A percentile compares a stretch with the other conserved stretches of the same genome.
Evolutionary conservation across 2,113 vertebrate species (phyloP).

Genomic region (Mohoua ochrocephala): DNA sequence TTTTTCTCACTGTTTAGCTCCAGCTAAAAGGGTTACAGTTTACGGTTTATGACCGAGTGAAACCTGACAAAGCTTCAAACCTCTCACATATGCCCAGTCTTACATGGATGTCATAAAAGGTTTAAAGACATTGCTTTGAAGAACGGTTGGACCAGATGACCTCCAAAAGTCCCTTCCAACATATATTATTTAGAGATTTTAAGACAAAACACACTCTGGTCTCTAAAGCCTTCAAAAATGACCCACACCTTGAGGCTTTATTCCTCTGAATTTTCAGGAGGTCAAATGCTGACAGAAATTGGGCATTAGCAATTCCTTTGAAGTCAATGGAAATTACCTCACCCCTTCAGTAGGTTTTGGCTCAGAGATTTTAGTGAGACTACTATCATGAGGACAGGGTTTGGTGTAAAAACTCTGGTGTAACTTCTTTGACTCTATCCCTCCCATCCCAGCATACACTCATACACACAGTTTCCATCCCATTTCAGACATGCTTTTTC

Average conservation of each 20-base stretch:
- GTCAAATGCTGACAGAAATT: not conserved
- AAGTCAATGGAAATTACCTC: not conserved
- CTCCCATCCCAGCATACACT: not conserved
- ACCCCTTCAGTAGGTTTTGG: not conserved
- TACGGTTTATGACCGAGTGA: not conserved
- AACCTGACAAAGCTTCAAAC: not conserved
- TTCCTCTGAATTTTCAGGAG: slow-evolving; percentile 5
- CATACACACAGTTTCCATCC: not conserved
- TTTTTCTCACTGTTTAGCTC: not conserved
- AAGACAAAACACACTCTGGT: not conserved
- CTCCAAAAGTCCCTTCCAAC: not conserved
- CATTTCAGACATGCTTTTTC: not conserved
- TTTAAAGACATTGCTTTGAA: not conserved
- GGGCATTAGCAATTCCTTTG: slow-evolving; percentile 16
- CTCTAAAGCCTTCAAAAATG: not conserved
- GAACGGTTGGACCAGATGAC: not conserved
- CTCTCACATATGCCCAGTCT: not conserved
- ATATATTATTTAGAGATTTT: slow-evolving; percentile 12
- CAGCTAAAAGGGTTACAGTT: not conserved
- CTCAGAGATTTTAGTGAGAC: not conserved
- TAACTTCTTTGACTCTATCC: not conserved
- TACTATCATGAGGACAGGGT: not conserved
- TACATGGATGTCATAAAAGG: not conserved
- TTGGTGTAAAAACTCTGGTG: not conserved
- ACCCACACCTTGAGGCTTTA: not conserved